Conservation (phyloP, 1,140 invertebrate genomes). For the Cyphomyrmex costatus region DNA sequence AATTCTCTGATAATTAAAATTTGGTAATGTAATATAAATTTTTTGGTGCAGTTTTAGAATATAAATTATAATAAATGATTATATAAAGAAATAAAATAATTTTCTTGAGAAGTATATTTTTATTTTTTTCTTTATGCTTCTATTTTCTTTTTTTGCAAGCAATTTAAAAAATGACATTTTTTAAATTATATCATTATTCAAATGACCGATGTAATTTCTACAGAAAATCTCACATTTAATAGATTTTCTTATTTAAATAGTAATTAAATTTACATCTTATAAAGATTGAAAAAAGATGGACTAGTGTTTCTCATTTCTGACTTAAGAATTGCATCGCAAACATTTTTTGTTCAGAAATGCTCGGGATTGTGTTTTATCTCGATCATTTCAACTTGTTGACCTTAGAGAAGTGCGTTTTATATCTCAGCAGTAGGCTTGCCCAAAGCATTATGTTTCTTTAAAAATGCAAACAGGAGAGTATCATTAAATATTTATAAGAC, state of each 20-base stretch:
- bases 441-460: background rate
- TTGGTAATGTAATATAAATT: too few species aligned
- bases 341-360: background rate
- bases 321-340: background rate
- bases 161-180: too few species aligned
- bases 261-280: background rate
- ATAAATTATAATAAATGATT: too few species aligned
- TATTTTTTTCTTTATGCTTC: too few species aligned
- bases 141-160: too few species aligned
- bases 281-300: background rate
- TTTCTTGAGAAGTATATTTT: too few species aligned
- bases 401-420: background rate
- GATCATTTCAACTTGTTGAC: background rate
- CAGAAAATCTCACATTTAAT: background rate
- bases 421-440: background rate
- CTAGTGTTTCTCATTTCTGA: background rate
- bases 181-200: too few species aligned
- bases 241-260: background rate
- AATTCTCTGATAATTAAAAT: too few species aligned
- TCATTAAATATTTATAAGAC: slow-evolving; percentile 8
- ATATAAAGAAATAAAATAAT: too few species aligned
- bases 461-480: background rate
- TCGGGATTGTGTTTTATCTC: background rate
- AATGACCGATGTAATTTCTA: background rate
- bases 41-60: too few species aligned